Conservation (phyloP, 2,888 invertebrate genomes). For the Rugalucina vietnamica region DNA sequence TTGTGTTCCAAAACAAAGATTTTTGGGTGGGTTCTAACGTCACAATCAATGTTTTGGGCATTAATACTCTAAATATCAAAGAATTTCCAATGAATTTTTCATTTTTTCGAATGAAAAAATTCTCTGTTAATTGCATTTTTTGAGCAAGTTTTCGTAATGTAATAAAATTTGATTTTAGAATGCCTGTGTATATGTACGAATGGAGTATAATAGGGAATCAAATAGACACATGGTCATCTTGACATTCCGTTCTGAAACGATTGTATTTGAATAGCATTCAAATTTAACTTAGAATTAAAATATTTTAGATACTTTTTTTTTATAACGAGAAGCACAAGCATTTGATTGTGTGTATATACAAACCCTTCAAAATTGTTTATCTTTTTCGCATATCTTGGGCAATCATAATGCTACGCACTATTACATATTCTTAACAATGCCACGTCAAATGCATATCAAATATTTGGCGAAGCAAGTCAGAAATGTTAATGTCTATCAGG, state of each 20-base stretch:
- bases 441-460: conserved; percentile 13
- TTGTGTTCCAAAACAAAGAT: too few relatives aligned
- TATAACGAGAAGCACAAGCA: not conserved
- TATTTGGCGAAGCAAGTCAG: not conserved
- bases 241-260: not conserved
- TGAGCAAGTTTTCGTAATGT: too few relatives aligned
- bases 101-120: too few relatives aligned
- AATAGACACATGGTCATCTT: too few relatives aligned
- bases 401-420: conserved; percentile 5
- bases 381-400: not conserved
- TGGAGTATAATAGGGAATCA: too few relatives aligned
- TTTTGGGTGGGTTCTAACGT: too few relatives aligned
- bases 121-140: too few relatives aligned
- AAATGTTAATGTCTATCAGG: conserved; percentile 5
- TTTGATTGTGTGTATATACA: not conserved
- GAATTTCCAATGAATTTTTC: too few relatives aligned
- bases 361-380: not conserved
- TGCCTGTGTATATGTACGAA: too few relatives aligned
- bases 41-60: too few relatives aligned
- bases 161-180: too few relatives aligned
- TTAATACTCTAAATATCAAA: too few relatives aligned
- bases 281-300: not conserved
- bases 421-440: not conserved
- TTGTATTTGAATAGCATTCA: not conserved
- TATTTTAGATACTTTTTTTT: not conserved